phyloP scores from a whole-genome alignment of 1,140 invertebrate species.

The Aplysia californica region DNA sequence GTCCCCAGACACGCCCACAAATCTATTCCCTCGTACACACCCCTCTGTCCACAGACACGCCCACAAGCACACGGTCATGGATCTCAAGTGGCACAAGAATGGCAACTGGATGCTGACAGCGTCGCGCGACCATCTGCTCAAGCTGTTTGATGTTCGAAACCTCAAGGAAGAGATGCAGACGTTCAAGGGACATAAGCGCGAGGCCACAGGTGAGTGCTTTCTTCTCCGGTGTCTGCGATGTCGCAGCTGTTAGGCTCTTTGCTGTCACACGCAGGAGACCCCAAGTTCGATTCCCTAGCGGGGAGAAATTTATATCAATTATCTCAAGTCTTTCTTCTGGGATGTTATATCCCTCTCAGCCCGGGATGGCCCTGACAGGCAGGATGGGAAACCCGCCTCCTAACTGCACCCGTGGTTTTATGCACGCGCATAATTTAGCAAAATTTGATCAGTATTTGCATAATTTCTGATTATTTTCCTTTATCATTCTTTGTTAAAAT shows the following conservation, averaged over 20 bases:
- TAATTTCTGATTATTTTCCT: too few relatives aligned
- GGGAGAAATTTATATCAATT: too few relatives aligned
- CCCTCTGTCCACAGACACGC: slow-evolving; percentile 83
- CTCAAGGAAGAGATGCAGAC: slow-evolving; percentile 92
- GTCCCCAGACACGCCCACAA: too few relatives aligned
- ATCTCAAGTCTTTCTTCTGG: too few relatives aligned
- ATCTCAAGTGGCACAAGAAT: slow-evolving; percentile 98
- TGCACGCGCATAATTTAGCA: background rate
- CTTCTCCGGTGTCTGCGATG: background rate
- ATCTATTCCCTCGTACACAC: too few relatives aligned
- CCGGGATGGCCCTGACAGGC: too few relatives aligned
- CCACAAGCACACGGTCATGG: slow-evolving; percentile 99
- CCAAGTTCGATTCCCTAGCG: too few relatives aligned
- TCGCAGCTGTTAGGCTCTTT: background rate
- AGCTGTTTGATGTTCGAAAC: slow-evolving; percentile 98
- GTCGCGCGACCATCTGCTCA: slow-evolving; percentile 96
- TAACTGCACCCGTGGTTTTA: background rate
- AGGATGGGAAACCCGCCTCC: too few relatives aligned
- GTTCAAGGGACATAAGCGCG: slow-evolving; percentile 98
- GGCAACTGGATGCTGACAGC: slow-evolving; percentile 99
- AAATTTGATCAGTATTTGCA: too few relatives aligned
- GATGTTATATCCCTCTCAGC: too few relatives aligned
- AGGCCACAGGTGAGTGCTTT: slow-evolving; percentile 83
- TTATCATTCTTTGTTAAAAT: too few relatives aligned
- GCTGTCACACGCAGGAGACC: too few relatives aligned